A percentile compares a stretch with the other conserved stretches of the same genome.
These are phyloP conservation scores for Manis pentadactyla DNA, from an alignment of 2,797 vertebrate genomes.

Conservation along the genomic window DNA sequence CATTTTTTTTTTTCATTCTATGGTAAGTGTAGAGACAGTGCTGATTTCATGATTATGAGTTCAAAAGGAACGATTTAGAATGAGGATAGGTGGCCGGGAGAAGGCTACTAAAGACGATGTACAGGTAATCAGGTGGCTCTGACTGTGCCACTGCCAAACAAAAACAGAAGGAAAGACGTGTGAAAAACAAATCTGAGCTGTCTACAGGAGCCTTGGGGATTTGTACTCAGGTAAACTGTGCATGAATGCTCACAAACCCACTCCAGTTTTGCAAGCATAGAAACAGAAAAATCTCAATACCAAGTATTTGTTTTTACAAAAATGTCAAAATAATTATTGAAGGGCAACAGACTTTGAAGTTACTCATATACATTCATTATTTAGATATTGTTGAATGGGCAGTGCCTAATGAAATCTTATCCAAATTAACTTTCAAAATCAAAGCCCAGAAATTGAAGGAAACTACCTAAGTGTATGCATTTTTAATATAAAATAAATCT, in stretches of 20 bases:
- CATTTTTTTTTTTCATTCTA: background rate
- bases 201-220: background rate
- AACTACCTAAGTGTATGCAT: background rate
- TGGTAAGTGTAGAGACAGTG: background rate
- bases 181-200: background rate
- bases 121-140: background rate
- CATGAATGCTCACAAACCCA: background rate
- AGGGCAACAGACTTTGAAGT: background rate
- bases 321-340: background rate
- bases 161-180: background rate
- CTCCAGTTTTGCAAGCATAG: background rate
- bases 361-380: background rate
- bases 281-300: background rate
- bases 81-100: background rate
- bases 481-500: background rate
- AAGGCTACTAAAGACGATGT: background rate
- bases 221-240: background rate
- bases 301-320: background rate
- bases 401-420: background rate
- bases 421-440: background rate
- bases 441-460: background rate
- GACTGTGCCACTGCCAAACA: background rate
- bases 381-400: background rate
- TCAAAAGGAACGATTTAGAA: background rate
- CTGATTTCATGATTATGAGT: background rate